A percentile compares a stretch with the other conserved stretches of the same genome.
Evolutionary conservation across 2,888 invertebrate genomes (phyloP).

Genomic region (Tortricodes alternella): DNA sequence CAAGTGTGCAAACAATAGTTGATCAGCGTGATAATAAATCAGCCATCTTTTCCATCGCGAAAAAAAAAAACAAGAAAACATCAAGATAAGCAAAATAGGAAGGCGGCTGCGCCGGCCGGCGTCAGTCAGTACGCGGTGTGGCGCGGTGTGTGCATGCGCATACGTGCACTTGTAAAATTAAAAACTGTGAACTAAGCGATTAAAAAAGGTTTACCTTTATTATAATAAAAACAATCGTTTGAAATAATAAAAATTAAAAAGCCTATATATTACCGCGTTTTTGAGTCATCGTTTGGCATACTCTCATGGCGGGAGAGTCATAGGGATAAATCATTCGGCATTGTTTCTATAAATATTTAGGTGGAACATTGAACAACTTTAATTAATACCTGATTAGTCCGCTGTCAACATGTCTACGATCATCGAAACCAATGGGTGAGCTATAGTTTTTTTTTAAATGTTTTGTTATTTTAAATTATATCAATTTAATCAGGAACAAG

Average conservation of each 20-base stretch:
- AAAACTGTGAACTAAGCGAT: constrained; percentile 29
- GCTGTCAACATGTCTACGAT: constrained; percentile 53
- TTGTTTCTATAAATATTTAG: constrained; percentile 27
- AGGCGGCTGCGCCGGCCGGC: constrained; percentile 47
- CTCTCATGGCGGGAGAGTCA: constrained; percentile 49
- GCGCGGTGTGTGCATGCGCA: constrained; percentile 52
- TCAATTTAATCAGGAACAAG: no score
- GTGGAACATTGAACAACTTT: constrained; percentile 4
- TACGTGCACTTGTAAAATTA: constrained; percentile 35
- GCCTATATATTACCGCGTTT: no score
- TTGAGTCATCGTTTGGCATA: constrained; percentile 55
- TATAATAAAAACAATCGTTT: not conserved
- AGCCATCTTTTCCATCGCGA: constrained; percentile 36
- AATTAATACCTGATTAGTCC: constrained; percentile 16
- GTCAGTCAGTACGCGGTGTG: constrained; percentile 47
- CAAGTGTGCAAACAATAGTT: constrained; percentile 29
- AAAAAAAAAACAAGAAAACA: constrained; percentile 40
- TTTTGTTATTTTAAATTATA: not conserved
- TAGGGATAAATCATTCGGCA: constrained; percentile 38
- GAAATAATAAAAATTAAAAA: no score
- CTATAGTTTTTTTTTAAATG: constrained; percentile 28
- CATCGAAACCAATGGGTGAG: constrained; percentile 65
- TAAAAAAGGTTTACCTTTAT: constrained; percentile 17
- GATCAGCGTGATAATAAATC: constrained; percentile 20
- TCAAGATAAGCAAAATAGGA: constrained; percentile 43